Conservation (phyloP, 2,797 vertebrate genomes). For the Enoplosus armatus region DNA sequence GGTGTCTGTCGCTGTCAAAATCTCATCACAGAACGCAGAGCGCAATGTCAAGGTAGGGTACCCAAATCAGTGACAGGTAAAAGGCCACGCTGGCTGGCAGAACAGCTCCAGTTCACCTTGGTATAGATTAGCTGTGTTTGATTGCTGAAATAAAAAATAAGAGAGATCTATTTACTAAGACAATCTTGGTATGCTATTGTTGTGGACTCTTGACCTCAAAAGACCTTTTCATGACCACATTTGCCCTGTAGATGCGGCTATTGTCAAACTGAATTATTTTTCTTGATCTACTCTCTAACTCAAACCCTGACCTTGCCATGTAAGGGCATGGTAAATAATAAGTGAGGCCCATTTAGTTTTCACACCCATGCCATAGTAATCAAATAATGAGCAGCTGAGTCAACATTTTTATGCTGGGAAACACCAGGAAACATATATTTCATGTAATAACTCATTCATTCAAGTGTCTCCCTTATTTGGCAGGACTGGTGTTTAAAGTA, state of each 20-base stretch:
- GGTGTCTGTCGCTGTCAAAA: conserved; percentile 95
- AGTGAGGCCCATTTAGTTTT: neutral
- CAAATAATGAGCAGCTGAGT: conserved; percentile 11
- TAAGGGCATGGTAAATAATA: neutral
- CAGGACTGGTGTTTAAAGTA: neutral
- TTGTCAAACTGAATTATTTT: neutral
- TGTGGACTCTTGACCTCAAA: neutral
- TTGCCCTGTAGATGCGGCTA: conserved; percentile 9
- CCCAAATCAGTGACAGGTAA: neutral
- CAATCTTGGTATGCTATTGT: too few relatives aligned
- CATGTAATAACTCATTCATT: neutral
- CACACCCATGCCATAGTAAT: neutral
- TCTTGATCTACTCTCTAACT: neutral
- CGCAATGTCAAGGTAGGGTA: conserved; percentile 92
- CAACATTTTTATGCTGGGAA: neutral
- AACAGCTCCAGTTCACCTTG: neutral
- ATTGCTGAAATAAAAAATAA: too few relatives aligned
- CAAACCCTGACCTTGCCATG: neutral
- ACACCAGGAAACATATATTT: neutral
- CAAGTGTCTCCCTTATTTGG: neutral
- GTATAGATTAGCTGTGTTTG: neutral
- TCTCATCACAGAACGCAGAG: conserved; percentile 93
- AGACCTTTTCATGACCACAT: neutral
- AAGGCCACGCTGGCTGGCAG: neutral
- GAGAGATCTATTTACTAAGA: neutral